These are phyloP conservation scores for Ephialtes manifestator DNA, from an alignment of 2,888 invertebrate genomes.

Conservation along the genomic window DNA sequence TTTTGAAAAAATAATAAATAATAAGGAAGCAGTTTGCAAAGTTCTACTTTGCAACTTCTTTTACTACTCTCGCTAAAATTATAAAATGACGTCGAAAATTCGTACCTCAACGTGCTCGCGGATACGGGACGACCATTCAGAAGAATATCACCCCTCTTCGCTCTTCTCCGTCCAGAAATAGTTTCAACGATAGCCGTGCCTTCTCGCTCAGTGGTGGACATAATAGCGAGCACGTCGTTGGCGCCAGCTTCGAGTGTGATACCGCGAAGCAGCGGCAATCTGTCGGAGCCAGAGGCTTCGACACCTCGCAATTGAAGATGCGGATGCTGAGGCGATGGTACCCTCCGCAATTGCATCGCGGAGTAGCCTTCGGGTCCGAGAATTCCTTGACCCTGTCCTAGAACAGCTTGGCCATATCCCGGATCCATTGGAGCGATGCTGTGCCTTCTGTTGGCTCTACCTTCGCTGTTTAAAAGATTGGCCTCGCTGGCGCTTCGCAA, in stretches of 20 bases:
- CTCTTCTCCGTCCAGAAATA: constrained; percentile 91
- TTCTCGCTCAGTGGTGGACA: constrained; percentile 95
- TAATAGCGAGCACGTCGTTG: constrained; percentile 95
- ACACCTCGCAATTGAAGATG: constrained; percentile 83
- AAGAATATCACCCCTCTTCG: constrained; percentile 92
- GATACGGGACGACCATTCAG: constrained; percentile 95
- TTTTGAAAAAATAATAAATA: no score
- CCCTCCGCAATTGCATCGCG: constrained; percentile 69
- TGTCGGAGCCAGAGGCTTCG: constrained; percentile 78
- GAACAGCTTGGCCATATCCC: constrained; percentile 75
- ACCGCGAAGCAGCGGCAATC: constrained; percentile 72
- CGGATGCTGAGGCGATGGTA: constrained; percentile 79
- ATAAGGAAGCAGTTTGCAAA: no score
- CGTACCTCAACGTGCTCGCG: constrained; percentile 88
- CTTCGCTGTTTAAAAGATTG: constrained; percentile 88
- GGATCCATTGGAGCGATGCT: constrained; percentile 85
- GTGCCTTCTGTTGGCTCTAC: constrained; percentile 79
- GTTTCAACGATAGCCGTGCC: constrained; percentile 95
- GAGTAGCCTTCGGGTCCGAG: constrained; percentile 74
- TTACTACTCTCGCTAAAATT: neutral
- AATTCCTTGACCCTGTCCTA: constrained; percentile 73
- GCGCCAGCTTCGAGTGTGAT: constrained; percentile 96
- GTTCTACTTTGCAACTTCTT: no score
- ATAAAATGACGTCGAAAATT: constrained; percentile 11
- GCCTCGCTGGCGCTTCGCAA: constrained; percentile 93